Evolutionary conservation across 2,797 vertebrate genomes (phyloP).

Genomic region (Sphaeramia orbicularis): DNA sequence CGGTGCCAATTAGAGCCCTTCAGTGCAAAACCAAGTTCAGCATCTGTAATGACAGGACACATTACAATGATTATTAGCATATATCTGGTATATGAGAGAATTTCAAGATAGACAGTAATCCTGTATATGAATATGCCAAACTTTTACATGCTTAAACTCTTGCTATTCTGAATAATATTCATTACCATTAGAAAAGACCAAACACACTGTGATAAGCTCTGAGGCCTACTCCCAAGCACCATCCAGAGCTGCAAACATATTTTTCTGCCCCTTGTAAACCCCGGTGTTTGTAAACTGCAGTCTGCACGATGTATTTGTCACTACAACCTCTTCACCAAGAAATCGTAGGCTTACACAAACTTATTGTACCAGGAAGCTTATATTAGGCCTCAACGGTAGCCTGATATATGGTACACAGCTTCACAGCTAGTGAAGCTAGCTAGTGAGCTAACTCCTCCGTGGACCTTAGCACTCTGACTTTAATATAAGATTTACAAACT

Average conservation of each 20-base stretch:
- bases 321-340: fast-evolving
- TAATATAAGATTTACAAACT: neutral
- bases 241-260: neutral
- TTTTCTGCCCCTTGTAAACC: neutral
- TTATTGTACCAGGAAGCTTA: neutral
- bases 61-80: neutral
- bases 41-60: constrained; percentile 85
- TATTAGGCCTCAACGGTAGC: constrained; percentile 50
- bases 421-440: neutral
- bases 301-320: neutral
- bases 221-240: constrained; percentile 41
- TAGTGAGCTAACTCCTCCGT: neutral
- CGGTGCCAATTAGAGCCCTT: constrained; percentile 83
- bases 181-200: constrained; percentile 11
- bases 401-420: neutral
- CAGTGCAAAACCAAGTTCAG: constrained; percentile 91
- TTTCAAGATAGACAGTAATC: neutral
- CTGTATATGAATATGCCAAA: neutral
- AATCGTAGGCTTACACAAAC: constrained; percentile 13
- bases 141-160: fast-evolving
- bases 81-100: neutral
- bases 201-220: constrained; percentile 38
- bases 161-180: constrained; percentile 10
- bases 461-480: neutral
- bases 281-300: neutral